Base-by-base conservation (phyloP, 2,888 invertebrate genomes). In the Uloborus plumipes region DNA sequence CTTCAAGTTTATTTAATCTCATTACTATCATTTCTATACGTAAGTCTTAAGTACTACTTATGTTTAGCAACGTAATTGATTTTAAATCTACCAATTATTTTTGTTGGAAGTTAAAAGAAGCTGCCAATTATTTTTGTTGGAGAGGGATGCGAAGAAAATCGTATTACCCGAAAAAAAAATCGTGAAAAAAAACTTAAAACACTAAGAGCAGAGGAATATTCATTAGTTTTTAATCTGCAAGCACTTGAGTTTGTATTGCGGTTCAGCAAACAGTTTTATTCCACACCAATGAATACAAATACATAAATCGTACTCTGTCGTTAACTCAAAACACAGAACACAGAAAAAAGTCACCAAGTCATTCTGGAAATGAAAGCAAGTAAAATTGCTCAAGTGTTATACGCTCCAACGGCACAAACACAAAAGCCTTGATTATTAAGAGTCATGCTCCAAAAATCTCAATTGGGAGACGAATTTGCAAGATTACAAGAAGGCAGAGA, bases 371-470 rank as follows among this genome's bases (percentile, higher is more conserved):
- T 47, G 50, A 72, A 22, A 61, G 31, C 16, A 20, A 22, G 47
- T 70, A 58, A n/a, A 47, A 58, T 53, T 39, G 59, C 20, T 70
- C 39, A 15, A 11, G 7, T 18, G 16, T 58, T 58, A 14, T 69
- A 31, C 55, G 31, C 26, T 58, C 47, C 58, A 39, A 18, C 22
- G 51, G 7, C 31, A 58, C 59, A 71, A 70, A 49, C 22, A 71
- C 59, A 50, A 58, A 59, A 62, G 9, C 18, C 11, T n/a, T 51
- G 61, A 59, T 72, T 59, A 72, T 72, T 72, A 72, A 72, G 71
- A 11, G 18, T 20, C 61, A 50, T 47, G 71, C 61, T 51, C 51
- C 70, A 70, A 31, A 72, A 22, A 62, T 50, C 61, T 72, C 71
- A 72, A 55, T 55, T 64, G 51, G 47, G 20, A 50, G 18, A 39